These are phyloP conservation scores for Carollia perspicillata DNA, from an alignment of 2,113 vertebrate species.

Conservation along the genomic window DNA sequence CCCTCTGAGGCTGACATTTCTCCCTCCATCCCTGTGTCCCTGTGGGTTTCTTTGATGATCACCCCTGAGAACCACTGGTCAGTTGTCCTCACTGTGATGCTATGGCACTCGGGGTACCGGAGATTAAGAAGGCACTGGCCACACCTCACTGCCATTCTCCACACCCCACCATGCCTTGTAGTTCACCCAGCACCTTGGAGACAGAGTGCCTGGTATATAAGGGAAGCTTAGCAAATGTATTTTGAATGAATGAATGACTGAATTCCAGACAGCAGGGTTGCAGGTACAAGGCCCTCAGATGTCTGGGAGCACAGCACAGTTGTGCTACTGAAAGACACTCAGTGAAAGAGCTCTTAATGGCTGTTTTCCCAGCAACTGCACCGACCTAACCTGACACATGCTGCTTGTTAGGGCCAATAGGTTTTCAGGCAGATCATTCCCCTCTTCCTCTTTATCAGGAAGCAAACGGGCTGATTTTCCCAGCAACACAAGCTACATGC, in stretches of 20 bases:
- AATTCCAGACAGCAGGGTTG: neutral
- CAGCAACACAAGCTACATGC: neutral
- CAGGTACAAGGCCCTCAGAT: neutral
- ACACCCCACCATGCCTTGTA: no score
- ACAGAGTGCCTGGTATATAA: neutral
- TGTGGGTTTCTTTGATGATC: neutral
- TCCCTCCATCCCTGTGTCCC: neutral
- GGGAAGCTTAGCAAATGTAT: neutral
- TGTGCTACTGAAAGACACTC: neutral
- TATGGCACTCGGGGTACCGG: neutral
- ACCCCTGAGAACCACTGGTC: neutral
- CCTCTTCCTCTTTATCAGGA: neutral
- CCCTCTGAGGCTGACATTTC: neutral
- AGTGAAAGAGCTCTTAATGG: neutral
- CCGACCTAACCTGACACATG: fast-evolving
- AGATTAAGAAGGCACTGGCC: neutral
- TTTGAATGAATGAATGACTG: neutral
- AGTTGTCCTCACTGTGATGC: neutral
- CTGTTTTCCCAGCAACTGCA: neutral
- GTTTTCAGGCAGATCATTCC: neutral
- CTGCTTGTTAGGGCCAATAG: no score
- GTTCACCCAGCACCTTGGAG: neutral
- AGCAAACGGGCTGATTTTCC: neutral
- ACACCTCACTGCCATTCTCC: neutral
- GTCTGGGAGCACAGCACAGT: neutral